These are phyloP conservation scores for Melanotaenia pygmaea DNA, from an alignment of 2,797 vertebrate species.

Conservation along the genomic window DNA sequence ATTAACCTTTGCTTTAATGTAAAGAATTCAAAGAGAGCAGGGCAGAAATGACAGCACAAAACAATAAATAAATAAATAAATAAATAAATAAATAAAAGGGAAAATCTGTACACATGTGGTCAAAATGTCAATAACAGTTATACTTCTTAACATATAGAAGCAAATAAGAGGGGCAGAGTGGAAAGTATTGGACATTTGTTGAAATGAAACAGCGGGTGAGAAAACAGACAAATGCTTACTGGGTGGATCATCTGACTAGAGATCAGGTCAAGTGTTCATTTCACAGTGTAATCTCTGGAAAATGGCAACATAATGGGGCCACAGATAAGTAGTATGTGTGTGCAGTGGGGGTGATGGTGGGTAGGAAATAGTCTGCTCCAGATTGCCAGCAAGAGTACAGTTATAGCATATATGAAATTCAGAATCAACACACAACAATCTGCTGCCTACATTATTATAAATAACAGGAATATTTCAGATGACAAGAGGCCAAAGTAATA, in stretches of 20 bases:
- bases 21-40: neutral
- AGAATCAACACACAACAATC: conserved; percentile 23
- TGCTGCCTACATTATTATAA: neutral
- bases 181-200: neutral
- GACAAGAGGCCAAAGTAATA: neutral
- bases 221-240: conserved; percentile 19
- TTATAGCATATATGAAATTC: conserved; percentile 29
- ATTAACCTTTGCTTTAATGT: neutral
- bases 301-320: conserved; percentile 43
- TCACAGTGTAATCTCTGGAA: conserved; percentile 57
- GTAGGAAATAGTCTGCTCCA: conserved; percentile 46
- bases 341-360: conserved; percentile 24
- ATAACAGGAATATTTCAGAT: neutral
- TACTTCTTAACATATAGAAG: neutral
- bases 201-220: neutral
- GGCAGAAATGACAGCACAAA: neutral
- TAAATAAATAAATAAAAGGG: neutral
- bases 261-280: conserved; percentile 57
- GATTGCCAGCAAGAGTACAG: conserved; percentile 50
- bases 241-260: conserved; percentile 24
- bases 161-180: neutral
- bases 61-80: too few species aligned
- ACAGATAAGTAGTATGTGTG: conserved; percentile 49
- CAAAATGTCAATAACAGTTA: neutral
- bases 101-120: neutral